Percentiles rank a stretch among this genome's conserved stretches.
Conservation (phyloP, 2,797 vertebrate genomes). For the Simalia tracyae region DNA sequence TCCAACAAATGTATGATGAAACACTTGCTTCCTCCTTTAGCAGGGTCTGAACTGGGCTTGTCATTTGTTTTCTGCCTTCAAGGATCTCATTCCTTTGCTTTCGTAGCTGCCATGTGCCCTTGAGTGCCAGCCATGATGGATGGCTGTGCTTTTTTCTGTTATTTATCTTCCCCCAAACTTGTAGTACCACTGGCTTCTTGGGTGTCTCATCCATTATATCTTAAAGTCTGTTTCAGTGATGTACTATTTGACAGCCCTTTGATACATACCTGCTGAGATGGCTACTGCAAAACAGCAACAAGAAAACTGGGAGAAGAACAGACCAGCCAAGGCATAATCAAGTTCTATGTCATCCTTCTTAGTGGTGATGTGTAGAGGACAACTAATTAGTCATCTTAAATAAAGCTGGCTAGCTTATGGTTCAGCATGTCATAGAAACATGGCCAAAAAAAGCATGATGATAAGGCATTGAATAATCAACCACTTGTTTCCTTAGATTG, state of each 20-base stretch:
- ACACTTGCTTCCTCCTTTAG: background rate
- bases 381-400: background rate
- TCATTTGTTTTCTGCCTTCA: conserved; percentile 36
- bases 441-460: background rate
- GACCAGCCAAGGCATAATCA: conserved; percentile 45
- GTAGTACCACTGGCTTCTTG: background rate
- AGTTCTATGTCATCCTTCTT: conserved; percentile 16
- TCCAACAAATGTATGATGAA: conserved; percentile 1
- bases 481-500: background rate
- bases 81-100: conserved; percentile 43
- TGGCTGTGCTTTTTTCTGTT: background rate
- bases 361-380: background rate
- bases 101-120: conserved; percentile 34
- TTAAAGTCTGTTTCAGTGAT: conserved; percentile 16
- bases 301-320: conserved; percentile 40
- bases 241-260: conserved; percentile 37
- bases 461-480: background rate
- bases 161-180: conserved; percentile 15
- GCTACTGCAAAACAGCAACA: conserved; percentile 37
- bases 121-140: conserved; percentile 45
- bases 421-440: background rate
- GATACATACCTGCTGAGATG: conserved; percentile 29
- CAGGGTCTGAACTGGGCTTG: background rate
- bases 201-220: conserved; percentile 33
- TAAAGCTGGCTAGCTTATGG: background rate